A percentile compares a stretch with the other conserved stretches of the same genome.
Evolutionary conservation across 2,888 invertebrate genomes (phyloP).

Genomic region (Hydrotaea diabolus): DNA sequence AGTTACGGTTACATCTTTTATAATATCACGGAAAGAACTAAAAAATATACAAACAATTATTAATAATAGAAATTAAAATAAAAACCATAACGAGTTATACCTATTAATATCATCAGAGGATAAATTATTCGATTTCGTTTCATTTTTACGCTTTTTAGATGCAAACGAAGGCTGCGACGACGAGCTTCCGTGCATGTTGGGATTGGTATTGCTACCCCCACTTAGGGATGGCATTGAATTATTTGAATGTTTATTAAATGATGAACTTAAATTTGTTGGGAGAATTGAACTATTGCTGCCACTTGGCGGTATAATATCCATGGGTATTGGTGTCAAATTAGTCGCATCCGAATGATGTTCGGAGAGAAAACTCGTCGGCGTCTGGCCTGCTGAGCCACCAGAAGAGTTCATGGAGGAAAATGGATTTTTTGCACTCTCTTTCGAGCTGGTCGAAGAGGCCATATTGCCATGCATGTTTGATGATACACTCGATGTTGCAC

Average conservation of each 20-base stretch:
- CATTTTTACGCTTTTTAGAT: slow-evolving; percentile 79
- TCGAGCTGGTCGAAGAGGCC: slow-evolving; percentile 45
- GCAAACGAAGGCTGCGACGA: slow-evolving; percentile 51
- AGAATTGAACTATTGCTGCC: slow-evolving; percentile 61
- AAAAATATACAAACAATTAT: neutral
- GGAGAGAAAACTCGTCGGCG: slow-evolving; percentile 56
- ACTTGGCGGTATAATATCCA: slow-evolving; percentile 53
- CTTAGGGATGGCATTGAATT: slow-evolving; percentile 52
- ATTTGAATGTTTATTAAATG: slow-evolving; percentile 58
- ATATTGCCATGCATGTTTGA: slow-evolving; percentile 46
- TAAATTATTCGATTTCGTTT: slow-evolving; percentile 72
- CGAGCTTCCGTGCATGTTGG: slow-evolving; percentile 52
- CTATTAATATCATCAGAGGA: slow-evolving; percentile 77
- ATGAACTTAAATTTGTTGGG: slow-evolving; percentile 67
- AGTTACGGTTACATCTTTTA: slow-evolving; percentile 80
- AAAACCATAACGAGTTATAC: slow-evolving; percentile 68
- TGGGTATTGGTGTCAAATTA: slow-evolving; percentile 70
- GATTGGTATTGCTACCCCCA: slow-evolving; percentile 36
- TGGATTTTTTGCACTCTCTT: slow-evolving; percentile 56
- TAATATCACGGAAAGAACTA: slow-evolving; percentile 78
- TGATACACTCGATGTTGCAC: slow-evolving; percentile 61
- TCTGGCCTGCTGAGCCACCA: slow-evolving; percentile 41
- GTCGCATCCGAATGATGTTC: slow-evolving; percentile 64
- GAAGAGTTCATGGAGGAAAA: slow-evolving; percentile 43
- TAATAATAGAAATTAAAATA: too few species aligned